Conservation (phyloP, 2,888 invertebrate species). For the Lysandra coridon region DNA sequence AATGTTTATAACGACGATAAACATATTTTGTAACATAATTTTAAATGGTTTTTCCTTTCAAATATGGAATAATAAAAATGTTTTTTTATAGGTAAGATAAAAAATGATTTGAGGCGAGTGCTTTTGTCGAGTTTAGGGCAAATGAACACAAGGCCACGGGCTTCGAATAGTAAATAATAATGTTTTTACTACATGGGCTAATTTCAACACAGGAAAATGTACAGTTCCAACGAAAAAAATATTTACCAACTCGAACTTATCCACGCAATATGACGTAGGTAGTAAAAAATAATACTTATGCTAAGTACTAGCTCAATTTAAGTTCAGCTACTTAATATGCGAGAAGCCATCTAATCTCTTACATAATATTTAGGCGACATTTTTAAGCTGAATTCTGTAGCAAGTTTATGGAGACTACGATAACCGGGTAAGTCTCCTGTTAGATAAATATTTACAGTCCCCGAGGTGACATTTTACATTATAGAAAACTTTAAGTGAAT, state of each 20-base stretch:
- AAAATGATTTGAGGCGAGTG: background rate
- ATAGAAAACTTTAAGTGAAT: constrained; percentile 17
- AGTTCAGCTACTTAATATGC: background rate
- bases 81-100: background rate
- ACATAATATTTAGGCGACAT: constrained; percentile 16
- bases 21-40: constrained; percentile 12
- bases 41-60: background rate
- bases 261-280: too few species aligned
- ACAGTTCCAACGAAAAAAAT: too few species aligned
- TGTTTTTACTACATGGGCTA: too few species aligned
- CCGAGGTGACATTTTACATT: background rate
- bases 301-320: background rate
- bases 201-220: too few species aligned
- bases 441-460: background rate
- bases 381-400: constrained; percentile 23
- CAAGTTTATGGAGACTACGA: constrained; percentile 12
- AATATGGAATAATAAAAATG: background rate
- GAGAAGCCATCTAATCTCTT: background rate
- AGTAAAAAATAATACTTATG: background rate
- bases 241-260: too few species aligned
- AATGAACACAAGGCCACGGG: background rate
- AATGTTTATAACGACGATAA: constrained; percentile 17
- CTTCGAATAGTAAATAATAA: too few species aligned
- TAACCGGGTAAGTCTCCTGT: background rate
- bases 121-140: background rate